A percentile compares a stretch with the other conserved stretches of the same genome.
These are phyloP conservation scores for Girardinichthys multiradiatus DNA, from an alignment of 2,113 vertebrate species.

Conservation along the genomic window DNA sequence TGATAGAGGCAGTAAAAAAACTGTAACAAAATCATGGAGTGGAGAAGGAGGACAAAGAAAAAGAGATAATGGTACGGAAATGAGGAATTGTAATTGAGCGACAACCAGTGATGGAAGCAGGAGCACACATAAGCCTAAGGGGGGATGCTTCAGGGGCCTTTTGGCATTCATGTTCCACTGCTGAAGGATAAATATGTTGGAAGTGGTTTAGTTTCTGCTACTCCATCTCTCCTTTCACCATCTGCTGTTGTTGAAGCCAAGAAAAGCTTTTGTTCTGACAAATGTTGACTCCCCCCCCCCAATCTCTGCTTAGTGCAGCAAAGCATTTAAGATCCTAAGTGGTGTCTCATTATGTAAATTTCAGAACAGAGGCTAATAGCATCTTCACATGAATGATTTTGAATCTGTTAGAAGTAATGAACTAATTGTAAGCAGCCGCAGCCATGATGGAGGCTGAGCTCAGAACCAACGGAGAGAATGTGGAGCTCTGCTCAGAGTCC, in stretches of 20 bases:
- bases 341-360: conserved; percentile 14
- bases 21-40: conserved; percentile 31
- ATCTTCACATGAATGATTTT: background rate
- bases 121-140: conserved; percentile 30
- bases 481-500: conserved; percentile 1
- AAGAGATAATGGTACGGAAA: conserved; percentile 38
- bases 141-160: conserved; percentile 23
- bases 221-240: conserved; percentile 29
- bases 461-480: conserved; percentile 7
- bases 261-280: conserved; percentile 6
- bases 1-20: conserved; percentile 25
- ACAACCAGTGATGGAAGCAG: conserved; percentile 12
- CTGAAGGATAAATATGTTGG: conserved; percentile 40
- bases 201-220: conserved; percentile 25
- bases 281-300: too few species aligned
- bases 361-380: background rate
- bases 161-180: conserved; percentile 14
- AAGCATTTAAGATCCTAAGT: background rate
- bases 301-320: background rate
- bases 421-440: background rate
- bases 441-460: background rate
- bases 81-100: conserved; percentile 43
- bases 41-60: conserved; percentile 25
- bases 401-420: background rate
- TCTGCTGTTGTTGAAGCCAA: conserved; percentile 23